Conservation (phyloP, 1,140 invertebrate genomes). For the Homalodisca vitripennis region DNA sequence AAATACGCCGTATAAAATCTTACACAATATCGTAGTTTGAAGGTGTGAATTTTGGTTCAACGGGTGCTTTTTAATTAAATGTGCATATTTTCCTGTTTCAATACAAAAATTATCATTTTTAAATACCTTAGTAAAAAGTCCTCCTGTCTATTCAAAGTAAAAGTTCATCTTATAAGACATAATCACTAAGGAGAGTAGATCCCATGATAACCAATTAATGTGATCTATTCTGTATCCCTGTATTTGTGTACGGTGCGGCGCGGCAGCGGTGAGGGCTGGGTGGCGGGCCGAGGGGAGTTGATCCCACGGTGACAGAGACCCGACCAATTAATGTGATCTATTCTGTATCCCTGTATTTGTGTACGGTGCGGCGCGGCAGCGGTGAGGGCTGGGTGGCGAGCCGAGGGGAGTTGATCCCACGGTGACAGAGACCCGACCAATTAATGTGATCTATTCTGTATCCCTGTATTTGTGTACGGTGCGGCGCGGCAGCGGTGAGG, state of each 20-base stretch:
- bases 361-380: background rate
- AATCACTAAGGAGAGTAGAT: background rate
- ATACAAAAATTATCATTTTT: background rate
- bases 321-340: constrained; percentile 3
- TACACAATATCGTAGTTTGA: too few relatives aligned
- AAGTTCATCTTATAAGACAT: background rate
- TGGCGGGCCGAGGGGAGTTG: background rate
- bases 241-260: background rate
- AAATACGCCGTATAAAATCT: too few relatives aligned
- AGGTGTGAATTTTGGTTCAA: background rate
- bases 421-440: too few relatives aligned
- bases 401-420: background rate
- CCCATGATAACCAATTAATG: background rate
- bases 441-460: constrained; percentile 4
- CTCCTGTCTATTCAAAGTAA: background rate
- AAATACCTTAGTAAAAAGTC: background rate
- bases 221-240: background rate
- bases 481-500: background rate
- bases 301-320: too few relatives aligned
- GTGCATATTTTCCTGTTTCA: background rate
- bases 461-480: background rate
- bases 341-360: background rate
- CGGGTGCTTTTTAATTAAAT: background rate
- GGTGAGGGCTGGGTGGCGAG: too few relatives aligned
- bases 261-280: too few relatives aligned